Evolutionary conservation across 92 coral and sea anemone species (phyloP), one percentile per base, ranked within the genome.

Genomic region (Hydrozoanthus gracilis): DNA sequence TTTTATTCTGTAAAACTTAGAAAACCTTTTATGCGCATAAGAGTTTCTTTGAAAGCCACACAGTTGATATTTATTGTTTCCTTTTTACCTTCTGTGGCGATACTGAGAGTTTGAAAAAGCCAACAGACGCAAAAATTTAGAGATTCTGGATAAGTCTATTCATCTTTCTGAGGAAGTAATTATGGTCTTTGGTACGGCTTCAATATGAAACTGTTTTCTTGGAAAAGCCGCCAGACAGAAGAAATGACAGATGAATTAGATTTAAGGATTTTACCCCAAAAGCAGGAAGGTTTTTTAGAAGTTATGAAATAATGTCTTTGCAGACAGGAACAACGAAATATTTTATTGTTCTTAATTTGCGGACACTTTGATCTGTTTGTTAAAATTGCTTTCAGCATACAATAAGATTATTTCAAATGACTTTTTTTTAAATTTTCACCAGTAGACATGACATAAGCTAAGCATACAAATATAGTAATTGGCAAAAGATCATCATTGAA

Each of bases 81-180:
- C 65, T 8, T 47, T 68, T 49, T 47, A 11, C 17, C 14, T 64
- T 80, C 18, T 51, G 50, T 47, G 44, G 72, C 58, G 71, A 61
- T 61, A 52, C 64, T 79, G 84, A 79, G 56, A 79, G 73, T 65
- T 61, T 56, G 52, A 17, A 61, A 47, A 27, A 27, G 2, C 39
- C 39, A 27, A 27, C 39, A 27, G 48, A 15, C 46, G 74, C 60
- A 6, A 80, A 62, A 64, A 13, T 17, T 20, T 18, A 78, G 83
- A n/a, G 52, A 78, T 78, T 78, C 64, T 44, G 16, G 66, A 27
- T 47, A 65, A 16, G 10, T 48, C 18, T 48, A 65, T 65, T 80
- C 85, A 80, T 12, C 27, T 80, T 62, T 65, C 51, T 50, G 39
- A 48, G 73, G 60, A 65, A 80, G 60, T 18, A 80, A 65, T 80